These are phyloP conservation scores for Aegithalos caudatus DNA, from an alignment of 2,113 vertebrate genomes.

Conservation along the genomic window DNA sequence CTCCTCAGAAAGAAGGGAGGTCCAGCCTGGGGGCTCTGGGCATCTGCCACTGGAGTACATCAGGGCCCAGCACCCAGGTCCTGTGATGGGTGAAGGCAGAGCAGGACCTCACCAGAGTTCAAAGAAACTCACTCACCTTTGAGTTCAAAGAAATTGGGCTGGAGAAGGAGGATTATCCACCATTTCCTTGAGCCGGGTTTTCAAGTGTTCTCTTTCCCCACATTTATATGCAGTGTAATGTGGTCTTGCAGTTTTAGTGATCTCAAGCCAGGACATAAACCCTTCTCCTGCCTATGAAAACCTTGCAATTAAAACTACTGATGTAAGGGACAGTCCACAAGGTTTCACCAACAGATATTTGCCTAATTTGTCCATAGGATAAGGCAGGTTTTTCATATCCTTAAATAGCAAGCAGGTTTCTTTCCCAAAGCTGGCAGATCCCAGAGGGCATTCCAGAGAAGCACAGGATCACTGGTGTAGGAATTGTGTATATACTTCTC, in stretches of 20 bases:
- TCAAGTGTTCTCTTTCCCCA: background rate
- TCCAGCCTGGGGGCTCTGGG: background rate
- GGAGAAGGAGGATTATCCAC: background rate
- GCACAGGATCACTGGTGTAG: background rate
- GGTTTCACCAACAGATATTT: background rate
- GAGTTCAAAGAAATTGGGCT: background rate
- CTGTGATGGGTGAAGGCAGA: background rate
- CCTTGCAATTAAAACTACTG: background rate
- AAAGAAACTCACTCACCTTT: no score
- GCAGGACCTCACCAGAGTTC: background rate
- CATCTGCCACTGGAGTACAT: background rate
- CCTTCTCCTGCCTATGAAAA: background rate
- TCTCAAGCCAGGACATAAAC: background rate
- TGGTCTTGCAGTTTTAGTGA: background rate
- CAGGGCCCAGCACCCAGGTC: no score
- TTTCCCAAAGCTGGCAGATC: background rate
- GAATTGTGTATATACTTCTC: background rate
- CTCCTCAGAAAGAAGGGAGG: background rate
- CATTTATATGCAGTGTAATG: fast-evolving
- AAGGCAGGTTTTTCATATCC: background rate
- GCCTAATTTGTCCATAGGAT: background rate
- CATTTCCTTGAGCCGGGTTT: background rate
- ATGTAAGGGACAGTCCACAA: background rate
- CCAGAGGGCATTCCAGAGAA: background rate
- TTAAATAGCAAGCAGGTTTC: background rate